Evolutionary conservation across 2,888 invertebrate species (phyloP).

Genomic region (Thecocarcelia acutangulata): DNA sequence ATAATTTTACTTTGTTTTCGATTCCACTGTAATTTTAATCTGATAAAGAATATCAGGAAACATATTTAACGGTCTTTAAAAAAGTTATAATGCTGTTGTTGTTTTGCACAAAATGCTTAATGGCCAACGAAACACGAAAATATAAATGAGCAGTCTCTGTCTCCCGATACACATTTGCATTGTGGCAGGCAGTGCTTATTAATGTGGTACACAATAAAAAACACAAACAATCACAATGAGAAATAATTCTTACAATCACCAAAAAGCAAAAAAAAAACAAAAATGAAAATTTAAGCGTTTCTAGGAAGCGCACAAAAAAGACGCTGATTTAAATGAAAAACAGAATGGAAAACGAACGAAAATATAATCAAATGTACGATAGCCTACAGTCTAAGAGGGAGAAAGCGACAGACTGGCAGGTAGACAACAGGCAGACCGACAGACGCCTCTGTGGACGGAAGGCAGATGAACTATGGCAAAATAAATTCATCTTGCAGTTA

Average conservation of each 20-base stretch:
- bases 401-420: no score
- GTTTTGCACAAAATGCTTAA: slow-evolving; percentile 2
- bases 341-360: slow-evolving; percentile 30
- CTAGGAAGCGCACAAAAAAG: slow-evolving; percentile 33
- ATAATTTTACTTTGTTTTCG: background rate
- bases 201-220: slow-evolving; percentile 9
- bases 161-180: slow-evolving; percentile 12
- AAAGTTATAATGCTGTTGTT: background rate
- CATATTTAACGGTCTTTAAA: slow-evolving; percentile 40
- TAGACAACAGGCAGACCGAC: background rate
- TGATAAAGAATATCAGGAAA: slow-evolving; percentile 21
- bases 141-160: slow-evolving; percentile 45
- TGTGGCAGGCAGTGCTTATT: slow-evolving; percentile 6
- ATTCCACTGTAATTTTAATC: background rate
- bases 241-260: slow-evolving; percentile 15
- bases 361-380: background rate
- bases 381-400: slow-evolving; percentile 1
- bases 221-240: background rate
- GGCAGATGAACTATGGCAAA: slow-evolving; percentile 53
- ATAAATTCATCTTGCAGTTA: slow-evolving; percentile 15
- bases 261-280: no score
- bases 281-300: background rate
- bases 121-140: slow-evolving; percentile 51
- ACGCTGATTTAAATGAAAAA: slow-evolving; percentile 35
- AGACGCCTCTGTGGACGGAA: slow-evolving; percentile 3